These are phyloP conservation scores for Paramacrobiotus metropolitanus DNA, from an alignment of 1,140 invertebrate genomes.

Conservation along the genomic window DNA sequence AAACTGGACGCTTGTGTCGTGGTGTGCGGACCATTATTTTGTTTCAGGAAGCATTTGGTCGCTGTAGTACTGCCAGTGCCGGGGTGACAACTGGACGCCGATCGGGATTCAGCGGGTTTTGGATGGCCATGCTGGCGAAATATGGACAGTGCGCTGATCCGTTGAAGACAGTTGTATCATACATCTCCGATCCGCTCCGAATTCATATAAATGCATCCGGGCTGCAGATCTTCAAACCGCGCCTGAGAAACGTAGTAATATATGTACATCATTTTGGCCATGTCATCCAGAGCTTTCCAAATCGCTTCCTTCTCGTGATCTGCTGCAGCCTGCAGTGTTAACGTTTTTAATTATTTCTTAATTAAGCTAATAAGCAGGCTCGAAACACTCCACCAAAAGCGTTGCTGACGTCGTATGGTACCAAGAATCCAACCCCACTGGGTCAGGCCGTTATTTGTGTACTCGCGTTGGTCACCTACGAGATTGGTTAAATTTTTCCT, in stretches of 20 bases:
- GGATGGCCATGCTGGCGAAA: too few species aligned
- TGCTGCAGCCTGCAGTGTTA: background rate
- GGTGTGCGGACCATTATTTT: background rate
- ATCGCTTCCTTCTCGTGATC: background rate
- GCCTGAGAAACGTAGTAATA: background rate
- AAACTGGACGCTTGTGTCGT: background rate
- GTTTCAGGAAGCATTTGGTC: too few species aligned
- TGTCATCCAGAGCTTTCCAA: background rate
- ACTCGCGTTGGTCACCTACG: too few species aligned
- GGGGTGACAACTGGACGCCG: too few species aligned
- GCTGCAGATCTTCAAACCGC: background rate
- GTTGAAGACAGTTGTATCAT: constrained; percentile 20
- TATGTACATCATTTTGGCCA: background rate
- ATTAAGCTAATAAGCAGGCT: background rate
- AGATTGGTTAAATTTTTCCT: too few species aligned
- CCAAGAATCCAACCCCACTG: background rate
- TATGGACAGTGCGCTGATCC: too few species aligned
- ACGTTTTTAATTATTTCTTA: background rate
- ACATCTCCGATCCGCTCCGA: constrained; percentile 17
- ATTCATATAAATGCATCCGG: constrained; percentile 12
- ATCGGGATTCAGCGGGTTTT: too few species aligned
- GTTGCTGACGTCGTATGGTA: background rate
- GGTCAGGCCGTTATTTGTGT: too few species aligned
- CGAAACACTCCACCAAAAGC: background rate
- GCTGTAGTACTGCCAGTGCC: too few species aligned